Evolutionary conservation across 2,888 invertebrate genomes (phyloP).

Genomic region (Epirrita christyi): DNA sequence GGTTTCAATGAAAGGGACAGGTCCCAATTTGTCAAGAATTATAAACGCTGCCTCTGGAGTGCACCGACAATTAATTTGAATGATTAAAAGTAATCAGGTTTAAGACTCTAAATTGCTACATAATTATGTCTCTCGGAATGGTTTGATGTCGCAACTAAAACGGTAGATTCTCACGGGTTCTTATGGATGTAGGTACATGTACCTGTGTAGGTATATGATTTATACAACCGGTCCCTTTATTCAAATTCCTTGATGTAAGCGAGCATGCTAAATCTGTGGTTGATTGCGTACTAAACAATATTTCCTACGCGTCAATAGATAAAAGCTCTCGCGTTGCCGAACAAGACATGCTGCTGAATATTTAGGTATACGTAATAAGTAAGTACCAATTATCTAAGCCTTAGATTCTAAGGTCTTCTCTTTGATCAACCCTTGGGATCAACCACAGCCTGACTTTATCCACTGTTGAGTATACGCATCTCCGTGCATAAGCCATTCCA

Average conservation of each 20-base stretch:
- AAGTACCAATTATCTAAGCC: too few relatives aligned
- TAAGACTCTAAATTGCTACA: constrained; percentile 38
- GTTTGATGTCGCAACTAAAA: constrained; percentile 34
- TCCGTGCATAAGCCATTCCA: too few relatives aligned
- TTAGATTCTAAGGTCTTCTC: too few relatives aligned
- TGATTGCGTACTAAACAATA: constrained; percentile 23
- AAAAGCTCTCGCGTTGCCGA: constrained; percentile 18
- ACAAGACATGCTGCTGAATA: constrained; percentile 19
- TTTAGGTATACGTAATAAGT: too few relatives aligned
- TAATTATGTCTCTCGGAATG: constrained; percentile 36
- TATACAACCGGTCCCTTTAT: constrained; percentile 35
- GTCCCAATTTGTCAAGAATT: constrained; percentile 48
- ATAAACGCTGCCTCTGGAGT: constrained; percentile 52
- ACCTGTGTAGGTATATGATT: constrained; percentile 30
- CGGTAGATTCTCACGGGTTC: constrained; percentile 33
- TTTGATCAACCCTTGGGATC: too few relatives aligned
- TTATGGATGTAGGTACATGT: constrained; percentile 12
- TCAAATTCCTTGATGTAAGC: constrained; percentile 36
- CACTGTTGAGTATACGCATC: too few relatives aligned
- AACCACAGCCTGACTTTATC: too few relatives aligned
- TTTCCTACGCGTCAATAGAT: constrained; percentile 12
- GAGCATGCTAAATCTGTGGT: constrained; percentile 32
- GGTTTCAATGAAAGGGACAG: constrained; percentile 49
- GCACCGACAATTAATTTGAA: constrained; percentile 63
- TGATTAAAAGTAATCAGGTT: constrained; percentile 58